Percentiles rank a stretch among this genome's conserved stretches.
These are phyloP conservation scores for Drosophila busckii DNA, from an alignment of 1,140 invertebrate genomes.

Conservation along the genomic window DNA sequence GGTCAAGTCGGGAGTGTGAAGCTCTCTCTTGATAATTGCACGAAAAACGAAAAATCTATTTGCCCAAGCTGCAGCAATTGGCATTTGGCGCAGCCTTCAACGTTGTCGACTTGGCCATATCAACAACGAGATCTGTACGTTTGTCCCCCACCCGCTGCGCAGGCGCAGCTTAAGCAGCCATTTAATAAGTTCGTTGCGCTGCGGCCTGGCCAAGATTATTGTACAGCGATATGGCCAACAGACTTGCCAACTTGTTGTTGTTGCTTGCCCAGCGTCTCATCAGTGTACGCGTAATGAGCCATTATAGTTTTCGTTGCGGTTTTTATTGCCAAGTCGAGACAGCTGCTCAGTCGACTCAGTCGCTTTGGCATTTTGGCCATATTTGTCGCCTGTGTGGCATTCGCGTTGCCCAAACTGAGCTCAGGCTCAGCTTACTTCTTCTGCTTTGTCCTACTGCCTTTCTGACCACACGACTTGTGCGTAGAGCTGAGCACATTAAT, in stretches of 20 bases:
- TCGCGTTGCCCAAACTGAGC: slow-evolving; percentile 37
- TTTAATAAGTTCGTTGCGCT: slow-evolving; percentile 20
- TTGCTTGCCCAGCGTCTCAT: too few species aligned
- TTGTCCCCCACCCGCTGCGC: slow-evolving; percentile 17
- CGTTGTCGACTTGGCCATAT: slow-evolving; percentile 31
- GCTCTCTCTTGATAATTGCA: slow-evolving; percentile 32
- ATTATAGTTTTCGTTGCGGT: slow-evolving; percentile 39
- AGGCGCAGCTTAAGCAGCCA: slow-evolving; percentile 20
- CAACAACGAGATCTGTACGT: slow-evolving; percentile 29
- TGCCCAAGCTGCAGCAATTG: slow-evolving; percentile 42
- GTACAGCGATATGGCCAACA: slow-evolving; percentile 47
- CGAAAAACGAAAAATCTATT: slow-evolving; percentile 42
- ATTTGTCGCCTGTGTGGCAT: slow-evolving; percentile 66
- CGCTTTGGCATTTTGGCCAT: slow-evolving; percentile 60
- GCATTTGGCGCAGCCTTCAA: slow-evolving; percentile 33
- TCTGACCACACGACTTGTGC: slow-evolving; percentile 36
- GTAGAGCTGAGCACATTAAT: slow-evolving; percentile 53
- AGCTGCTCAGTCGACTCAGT: not conserved
- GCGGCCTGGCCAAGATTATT: slow-evolving; percentile 24
- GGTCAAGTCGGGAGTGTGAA: slow-evolving; percentile 57
- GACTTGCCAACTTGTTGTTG: too few species aligned
- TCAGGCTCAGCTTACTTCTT: slow-evolving; percentile 44
- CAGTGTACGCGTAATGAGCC: slow-evolving; percentile 56
- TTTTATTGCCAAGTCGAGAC: slow-evolving; percentile 45
- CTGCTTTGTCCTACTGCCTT: slow-evolving; percentile 14